Base-by-base conservation (phyloP, 2,888 invertebrate genomes). In the Brachypterus glaber region DNA sequence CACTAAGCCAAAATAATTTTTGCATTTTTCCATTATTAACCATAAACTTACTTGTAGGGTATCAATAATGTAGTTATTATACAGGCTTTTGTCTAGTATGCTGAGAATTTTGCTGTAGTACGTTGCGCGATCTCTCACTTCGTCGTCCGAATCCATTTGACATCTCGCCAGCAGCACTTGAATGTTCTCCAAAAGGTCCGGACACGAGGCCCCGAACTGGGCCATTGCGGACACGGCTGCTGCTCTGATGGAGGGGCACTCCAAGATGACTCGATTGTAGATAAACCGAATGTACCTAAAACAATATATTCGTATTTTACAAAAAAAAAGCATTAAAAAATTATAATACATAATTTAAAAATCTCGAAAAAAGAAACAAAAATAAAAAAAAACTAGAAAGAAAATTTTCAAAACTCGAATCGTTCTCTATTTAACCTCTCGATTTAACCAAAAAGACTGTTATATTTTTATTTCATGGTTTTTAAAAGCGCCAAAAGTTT, bases 201-300 rank as follows among this genome's bases (percentile, higher is more conserved):
- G 91, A 62, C 93, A 91, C 37, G 89, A 83, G 0, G 97, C 97
- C 2, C 97, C 98, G 62, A 99, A 98, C 62, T 95, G 95, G 0
- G 97, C 93, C 52, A 99, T 77, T 0, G 98, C 95, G 0, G 95
- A 89, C 0, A 98, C 97, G 0, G 98, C 97, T 0, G 98, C 98
- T 1, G 95, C 95, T 38, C 95, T 72, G 1, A 98, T 93, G 9
- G 91, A 85, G 0, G 96, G 91, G 50, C 89, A 89, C 61, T 99
- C 98, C 47, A 99, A 69, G 50, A 99, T 96, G 0, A 99, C 95
- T 30, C 88, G 74, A 60, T 88, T 88, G 56, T 88, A 88, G 43
- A 88, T 87, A 47, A 86, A 88, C 1, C 88, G 72, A 42, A 88
- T 88, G 52, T 86, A 83, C 32, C 82, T 72, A 43, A 18, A 21